These are phyloP conservation scores for Andrena dorsata DNA, from an alignment of 2,888 invertebrate genomes.

Conservation along the genomic window DNA sequence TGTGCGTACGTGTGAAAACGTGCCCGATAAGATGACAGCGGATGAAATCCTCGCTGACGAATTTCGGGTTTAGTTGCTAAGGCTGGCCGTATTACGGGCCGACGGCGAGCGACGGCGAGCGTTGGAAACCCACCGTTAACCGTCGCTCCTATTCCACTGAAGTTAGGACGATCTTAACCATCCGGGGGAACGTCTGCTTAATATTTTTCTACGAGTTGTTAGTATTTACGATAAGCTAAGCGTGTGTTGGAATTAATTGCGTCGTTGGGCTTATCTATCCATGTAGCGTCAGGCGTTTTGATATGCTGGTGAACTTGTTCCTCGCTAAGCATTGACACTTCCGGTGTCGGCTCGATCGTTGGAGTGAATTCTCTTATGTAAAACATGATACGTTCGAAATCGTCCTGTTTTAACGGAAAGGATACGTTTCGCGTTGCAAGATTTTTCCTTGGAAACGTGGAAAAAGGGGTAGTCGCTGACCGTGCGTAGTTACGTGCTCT, in stretches of 20 bases:
- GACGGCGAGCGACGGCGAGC: conserved; percentile 52
- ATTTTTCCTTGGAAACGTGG: conserved; percentile 44
- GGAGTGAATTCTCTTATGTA: not conserved
- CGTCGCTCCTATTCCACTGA: conserved; percentile 36
- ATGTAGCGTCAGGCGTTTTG: not conserved
- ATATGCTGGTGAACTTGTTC: not conserved
- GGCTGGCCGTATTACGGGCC: conserved; percentile 20
- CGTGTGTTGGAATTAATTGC: not conserved
- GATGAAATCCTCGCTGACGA: conserved; percentile 1
- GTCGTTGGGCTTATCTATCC: not conserved
- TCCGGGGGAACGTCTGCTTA: too few species aligned
- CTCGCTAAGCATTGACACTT: conserved; percentile 9
- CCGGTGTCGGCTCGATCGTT: conserved; percentile 4
- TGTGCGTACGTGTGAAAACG: conserved; percentile 22
- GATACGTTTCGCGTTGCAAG: conserved; percentile 18
- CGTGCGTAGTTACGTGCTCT: conserved; percentile 47
- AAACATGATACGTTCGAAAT: not conserved
- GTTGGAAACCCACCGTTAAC: conserved; percentile 21
- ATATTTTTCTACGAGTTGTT: not conserved
- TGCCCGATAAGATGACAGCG: conserved; percentile 35
- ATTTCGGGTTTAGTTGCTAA: conserved; percentile 16
- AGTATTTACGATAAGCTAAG: not conserved
- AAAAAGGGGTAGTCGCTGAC: conserved; percentile 18
- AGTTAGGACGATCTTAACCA: not conserved
- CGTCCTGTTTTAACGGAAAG: not conserved